Conservation (phyloP, 2,888 invertebrate genomes). For the Eugnorisma glareosa region DNA sequence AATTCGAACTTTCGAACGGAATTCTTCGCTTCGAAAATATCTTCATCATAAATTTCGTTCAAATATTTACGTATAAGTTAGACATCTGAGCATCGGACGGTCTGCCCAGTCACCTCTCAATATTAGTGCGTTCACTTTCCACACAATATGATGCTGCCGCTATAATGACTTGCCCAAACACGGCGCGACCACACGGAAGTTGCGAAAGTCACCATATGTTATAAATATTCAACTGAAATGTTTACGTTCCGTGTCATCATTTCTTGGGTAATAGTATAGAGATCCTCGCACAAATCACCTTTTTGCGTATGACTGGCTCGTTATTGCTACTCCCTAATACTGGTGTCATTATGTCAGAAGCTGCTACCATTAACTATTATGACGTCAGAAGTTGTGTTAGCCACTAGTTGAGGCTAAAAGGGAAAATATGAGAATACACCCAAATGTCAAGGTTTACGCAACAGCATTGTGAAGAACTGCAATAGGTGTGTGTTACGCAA, state of each 20-base stretch:
- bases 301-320: conserved; percentile 51
- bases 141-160: conserved; percentile 62
- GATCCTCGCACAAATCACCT: conserved; percentile 63
- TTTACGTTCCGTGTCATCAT: conserved; percentile 70
- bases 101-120: conserved; percentile 44
- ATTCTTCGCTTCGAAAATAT: conserved; percentile 15
- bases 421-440: conserved; percentile 71
- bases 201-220: conserved; percentile 76
- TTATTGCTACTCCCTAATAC: conserved; percentile 33
- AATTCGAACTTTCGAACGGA: conserved; percentile 43
- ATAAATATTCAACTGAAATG: conserved; percentile 80
- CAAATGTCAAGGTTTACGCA: conserved; percentile 86
- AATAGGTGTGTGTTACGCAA: conserved; percentile 82
- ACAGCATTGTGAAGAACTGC: conserved; percentile 78
- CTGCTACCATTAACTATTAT: conserved; percentile 45
- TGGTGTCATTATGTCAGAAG: conserved; percentile 55
- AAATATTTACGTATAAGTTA: conserved; percentile 55
- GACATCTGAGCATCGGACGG: conserved; percentile 17
- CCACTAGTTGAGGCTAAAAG: conserved; percentile 63
- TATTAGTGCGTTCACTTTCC: conserved; percentile 59
- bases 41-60: conserved; percentile 35
- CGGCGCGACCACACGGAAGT: conserved; percentile 73
- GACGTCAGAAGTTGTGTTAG: conserved; percentile 47
- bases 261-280: conserved; percentile 65
- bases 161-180: conserved; percentile 76